Percentiles rank a stretch among this genome's conserved stretches.
Conservation (phyloP, 2,113 vertebrate genomes). For the Echinops telfairi region DNA sequence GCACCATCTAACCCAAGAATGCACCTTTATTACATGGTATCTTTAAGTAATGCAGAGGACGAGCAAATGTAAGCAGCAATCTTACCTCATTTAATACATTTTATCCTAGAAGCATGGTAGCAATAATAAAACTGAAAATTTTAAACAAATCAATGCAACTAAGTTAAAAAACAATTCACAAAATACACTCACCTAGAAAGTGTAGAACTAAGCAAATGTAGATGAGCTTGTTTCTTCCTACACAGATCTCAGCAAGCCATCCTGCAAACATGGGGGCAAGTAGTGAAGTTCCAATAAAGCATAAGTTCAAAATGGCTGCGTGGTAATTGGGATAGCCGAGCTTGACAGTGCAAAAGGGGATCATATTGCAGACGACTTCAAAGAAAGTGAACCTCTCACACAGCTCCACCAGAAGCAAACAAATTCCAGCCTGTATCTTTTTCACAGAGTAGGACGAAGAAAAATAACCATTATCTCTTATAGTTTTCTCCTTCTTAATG, state of each 20-base stretch:
- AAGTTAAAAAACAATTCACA: background rate
- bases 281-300: conserved; percentile 92
- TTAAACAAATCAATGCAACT: background rate
- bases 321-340: conserved; percentile 92
- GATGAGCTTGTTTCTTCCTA: conserved; percentile 90
- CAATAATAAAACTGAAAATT: conserved; percentile 14
- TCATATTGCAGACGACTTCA: conserved; percentile 95
- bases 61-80: conserved; percentile 8
- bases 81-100: conserved; percentile 13
- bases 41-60: conserved; percentile 14
- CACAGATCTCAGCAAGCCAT: conserved; percentile 90
- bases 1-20: background rate
- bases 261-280: conserved; percentile 89
- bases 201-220: conserved; percentile 93
- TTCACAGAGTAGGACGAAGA: background rate
- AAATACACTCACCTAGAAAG: conserved; percentile 92
- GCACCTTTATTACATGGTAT: background rate
- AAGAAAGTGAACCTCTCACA: conserved; percentile 95
- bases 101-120: background rate
- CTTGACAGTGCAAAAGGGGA: conserved; percentile 93
- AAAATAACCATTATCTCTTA: accelerated
- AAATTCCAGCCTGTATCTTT: conserved; percentile 86
- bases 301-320: conserved; percentile 92
- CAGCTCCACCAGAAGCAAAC: conserved; percentile 93
- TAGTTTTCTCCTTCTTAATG: background rate